Evolutionary conservation across 1,140 invertebrate species (phyloP), one percentile per base, ranked within the genome.

Genomic region (Macrobrachium nipponense): DNA sequence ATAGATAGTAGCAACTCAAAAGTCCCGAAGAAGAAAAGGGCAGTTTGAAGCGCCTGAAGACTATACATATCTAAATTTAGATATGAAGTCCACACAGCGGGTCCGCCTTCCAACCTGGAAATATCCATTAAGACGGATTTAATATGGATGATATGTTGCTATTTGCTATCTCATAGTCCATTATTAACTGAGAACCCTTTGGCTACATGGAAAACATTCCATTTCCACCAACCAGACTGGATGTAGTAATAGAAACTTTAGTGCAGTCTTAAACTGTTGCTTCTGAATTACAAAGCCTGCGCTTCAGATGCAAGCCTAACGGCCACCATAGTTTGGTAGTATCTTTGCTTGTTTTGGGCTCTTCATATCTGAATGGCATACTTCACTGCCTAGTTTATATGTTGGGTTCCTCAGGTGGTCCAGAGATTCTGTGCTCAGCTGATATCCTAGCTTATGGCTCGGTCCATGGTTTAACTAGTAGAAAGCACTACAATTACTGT

Each of bases 121-220:
- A 4, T 36, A 4, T 1, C 27, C 27, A 36, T 36, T 36, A 36
- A 36, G 27, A 4, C 4, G 27, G 27, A 4, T 36, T 36, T 36
- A 4, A 36, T 36, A 36, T 36, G 27, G 27, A 36, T 36, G 27
- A 36, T 36, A 4, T 36, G 27, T 36, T 36, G 27, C 27, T 4
- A 36, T 36, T 36, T 36, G 27, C 1, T 4, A 36, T 36, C 27
- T 36, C 27, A 36, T 36, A 36, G 1, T 2, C 27, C 27, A 36
- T n/a, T n/a, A n/a, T n/a, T n/a, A n/a, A n/a, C n/a, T n/a, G n/a
- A n/a, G n/a, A n/a, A n/a, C n/a, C n/a, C n/a, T n/a, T 36, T 73
- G 70, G 27, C 18, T 73, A 73, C 23, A 73, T 73, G 6, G 70
- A 73, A 23, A 73, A 73, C 70, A 73, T 73, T 73, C 3, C 15